phyloP scores from a whole-genome alignment of 2,888 invertebrate genomes.

The Pseudanteris insignis region DNA sequence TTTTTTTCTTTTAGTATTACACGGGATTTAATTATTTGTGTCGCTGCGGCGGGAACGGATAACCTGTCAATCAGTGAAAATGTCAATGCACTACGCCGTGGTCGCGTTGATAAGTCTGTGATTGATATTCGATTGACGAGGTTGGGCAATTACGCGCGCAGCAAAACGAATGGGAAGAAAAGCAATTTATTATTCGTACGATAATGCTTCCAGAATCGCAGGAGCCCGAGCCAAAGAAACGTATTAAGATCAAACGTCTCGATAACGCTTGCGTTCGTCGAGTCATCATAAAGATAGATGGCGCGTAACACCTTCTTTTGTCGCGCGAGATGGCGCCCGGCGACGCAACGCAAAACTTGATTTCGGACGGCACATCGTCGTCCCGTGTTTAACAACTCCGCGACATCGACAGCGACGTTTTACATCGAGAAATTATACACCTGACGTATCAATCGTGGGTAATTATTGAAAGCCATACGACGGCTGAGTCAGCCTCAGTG shows the following conservation, averaged over 20 bases:
- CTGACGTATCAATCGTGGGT: too few species aligned
- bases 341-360: conserved; percentile 16
- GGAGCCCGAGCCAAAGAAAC: conserved; percentile 44
- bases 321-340: conserved; percentile 17
- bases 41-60: too few species aligned
- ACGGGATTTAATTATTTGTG: too few species aligned
- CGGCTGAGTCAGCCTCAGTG: too few species aligned
- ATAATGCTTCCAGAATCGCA: conserved; percentile 47
- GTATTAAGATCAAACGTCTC: conserved; percentile 43
- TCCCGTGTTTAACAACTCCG: too few species aligned
- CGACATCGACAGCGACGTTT: too few species aligned
- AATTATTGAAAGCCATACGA: too few species aligned
- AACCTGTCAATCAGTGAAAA: conserved; percentile 31
- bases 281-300: conserved; percentile 47
- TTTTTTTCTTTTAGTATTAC: too few species aligned
- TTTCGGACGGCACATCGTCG: too few species aligned
- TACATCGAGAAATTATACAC: too few species aligned
- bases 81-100: conserved; percentile 33
- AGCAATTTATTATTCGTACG: conserved; percentile 45
- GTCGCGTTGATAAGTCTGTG: too few species aligned
- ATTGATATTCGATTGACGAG: conserved; percentile 46
- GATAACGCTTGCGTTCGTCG: conserved; percentile 44
- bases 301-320: conserved; percentile 38
- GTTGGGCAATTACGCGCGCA: conserved; percentile 39
- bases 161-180: conserved; percentile 40